Evolutionary conservation across 2,797 vertebrate genomes (phyloP).

Genomic region (Fistularia commersonii): DNA sequence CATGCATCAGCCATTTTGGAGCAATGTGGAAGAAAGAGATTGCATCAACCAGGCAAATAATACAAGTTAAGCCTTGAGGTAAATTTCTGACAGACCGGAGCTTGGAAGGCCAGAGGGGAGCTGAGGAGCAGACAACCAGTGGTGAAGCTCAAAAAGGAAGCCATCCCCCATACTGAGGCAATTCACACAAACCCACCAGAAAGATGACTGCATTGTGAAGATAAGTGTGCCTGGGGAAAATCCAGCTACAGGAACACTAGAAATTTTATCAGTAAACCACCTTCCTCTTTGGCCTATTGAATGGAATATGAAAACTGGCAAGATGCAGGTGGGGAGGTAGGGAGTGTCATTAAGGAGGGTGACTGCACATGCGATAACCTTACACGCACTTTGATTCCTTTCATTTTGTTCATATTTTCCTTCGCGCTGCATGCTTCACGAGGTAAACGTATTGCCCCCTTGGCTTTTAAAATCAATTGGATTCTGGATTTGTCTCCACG

Average conservation of each 20-base stretch:
- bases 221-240: conserved; percentile 65
- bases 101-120: conserved; percentile 23
- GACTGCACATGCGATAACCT: conserved; percentile 48
- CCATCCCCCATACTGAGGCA: conserved; percentile 40
- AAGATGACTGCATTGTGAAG: conserved; percentile 58
- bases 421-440: conserved; percentile 55
- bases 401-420: conserved; percentile 61
- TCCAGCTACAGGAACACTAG: conserved; percentile 43
- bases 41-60: conserved; percentile 62
- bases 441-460: conserved; percentile 58
- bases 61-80: conserved; percentile 50
- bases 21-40: conserved; percentile 54
- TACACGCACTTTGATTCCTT: conserved; percentile 42
- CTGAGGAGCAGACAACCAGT: conserved; percentile 27
- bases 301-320: conserved; percentile 59
- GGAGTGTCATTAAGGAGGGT: conserved; percentile 58
- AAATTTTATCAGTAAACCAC: conserved; percentile 61
- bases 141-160: conserved; percentile 14
- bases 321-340: conserved; percentile 52
- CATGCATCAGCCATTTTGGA: conserved; percentile 38
- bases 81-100: conserved; percentile 41
- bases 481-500: conserved; percentile 41
- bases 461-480: conserved; percentile 61
- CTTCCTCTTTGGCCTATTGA: conserved; percentile 39
- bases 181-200: conserved; percentile 47